phyloP scores from a whole-genome alignment of 2,888 invertebrate genomes.

The Alloscopus bannaensis region DNA sequence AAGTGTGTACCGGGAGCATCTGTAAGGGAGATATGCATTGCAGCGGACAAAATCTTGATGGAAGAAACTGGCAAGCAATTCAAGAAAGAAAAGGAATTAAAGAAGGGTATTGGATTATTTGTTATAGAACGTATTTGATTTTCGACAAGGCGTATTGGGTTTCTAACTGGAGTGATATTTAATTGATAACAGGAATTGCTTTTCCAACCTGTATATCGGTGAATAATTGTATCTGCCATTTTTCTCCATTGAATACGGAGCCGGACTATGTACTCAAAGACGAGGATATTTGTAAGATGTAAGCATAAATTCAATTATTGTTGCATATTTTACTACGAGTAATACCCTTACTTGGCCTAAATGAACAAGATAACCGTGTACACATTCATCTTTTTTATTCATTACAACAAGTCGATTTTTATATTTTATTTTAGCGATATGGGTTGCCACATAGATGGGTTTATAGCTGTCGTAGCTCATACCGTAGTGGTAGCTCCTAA shows the following conservation, averaged over 20 bases:
- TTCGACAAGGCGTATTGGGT: neutral
- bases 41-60: constrained; percentile 89
- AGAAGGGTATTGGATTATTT: no score
- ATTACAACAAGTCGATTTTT: neutral
- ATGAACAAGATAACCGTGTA: no score
- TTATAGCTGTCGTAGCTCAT: constrained; percentile 98
- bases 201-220: constrained; percentile 99
- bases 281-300: constrained; percentile 98
- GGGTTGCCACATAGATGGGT: constrained; percentile 99
- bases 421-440: constrained; percentile 84
- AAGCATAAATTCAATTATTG: constrained; percentile 71
- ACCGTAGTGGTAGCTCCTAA: constrained; percentile 88
- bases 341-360: neutral
- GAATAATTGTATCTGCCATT: constrained; percentile 99
- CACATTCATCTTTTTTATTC: neutral
- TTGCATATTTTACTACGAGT: neutral
- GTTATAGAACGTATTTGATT: constrained; percentile 26
- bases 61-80: constrained; percentile 98
- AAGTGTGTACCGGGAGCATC: constrained; percentile 92
- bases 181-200: constrained; percentile 83
- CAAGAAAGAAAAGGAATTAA: constrained; percentile 98
- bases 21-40: constrained; percentile 93
- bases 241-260: constrained; percentile 96
- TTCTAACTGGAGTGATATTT: no score
- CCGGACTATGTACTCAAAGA: constrained; percentile 89